phyloP scores from a whole-genome alignment of 2,113 vertebrate genomes.

The Trichomycterus rosablanca region DNA sequence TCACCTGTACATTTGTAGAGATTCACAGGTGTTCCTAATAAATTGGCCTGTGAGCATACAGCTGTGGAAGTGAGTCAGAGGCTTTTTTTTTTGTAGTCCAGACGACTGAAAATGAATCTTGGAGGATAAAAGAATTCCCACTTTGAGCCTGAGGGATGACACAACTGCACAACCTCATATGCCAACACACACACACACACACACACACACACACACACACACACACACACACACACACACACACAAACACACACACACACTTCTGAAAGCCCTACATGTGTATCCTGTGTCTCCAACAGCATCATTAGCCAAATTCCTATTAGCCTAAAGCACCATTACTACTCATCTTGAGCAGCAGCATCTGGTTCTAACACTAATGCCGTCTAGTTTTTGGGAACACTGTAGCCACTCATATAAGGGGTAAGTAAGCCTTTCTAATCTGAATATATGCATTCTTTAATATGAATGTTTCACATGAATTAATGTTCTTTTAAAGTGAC shows the following conservation, averaged over 20 bases:
- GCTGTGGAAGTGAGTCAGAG: neutral
- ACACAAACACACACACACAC: slow-evolving; percentile 1
- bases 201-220: slow-evolving; percentile 3
- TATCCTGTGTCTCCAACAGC: neutral
- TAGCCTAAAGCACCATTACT: neutral
- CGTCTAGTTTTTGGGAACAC: too few species aligned
- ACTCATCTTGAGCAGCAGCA: too few species aligned
- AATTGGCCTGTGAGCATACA: too few species aligned
- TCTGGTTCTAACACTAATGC: too few species aligned
- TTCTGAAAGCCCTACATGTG: neutral
- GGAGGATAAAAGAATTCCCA: slow-evolving; percentile 30
- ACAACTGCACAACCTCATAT: slow-evolving; percentile 10
- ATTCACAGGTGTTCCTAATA: too few species aligned
- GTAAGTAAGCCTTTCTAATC: too few species aligned
- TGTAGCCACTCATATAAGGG: too few species aligned
- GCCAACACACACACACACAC: neutral
- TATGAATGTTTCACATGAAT: too few species aligned
- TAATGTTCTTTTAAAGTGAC: too few species aligned
- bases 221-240: neutral
- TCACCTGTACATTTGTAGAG: too few species aligned
- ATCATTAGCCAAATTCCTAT: neutral
- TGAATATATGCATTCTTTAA: too few species aligned
- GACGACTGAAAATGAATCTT: slow-evolving; percentile 18
- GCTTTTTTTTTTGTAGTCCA: slow-evolving; percentile 24
- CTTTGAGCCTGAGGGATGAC: slow-evolving; percentile 16